Evolutionary conservation across 1,140 invertebrate species (phyloP), one percentile per base, ranked within the genome.

Genomic region (Hyles vespertilio): DNA sequence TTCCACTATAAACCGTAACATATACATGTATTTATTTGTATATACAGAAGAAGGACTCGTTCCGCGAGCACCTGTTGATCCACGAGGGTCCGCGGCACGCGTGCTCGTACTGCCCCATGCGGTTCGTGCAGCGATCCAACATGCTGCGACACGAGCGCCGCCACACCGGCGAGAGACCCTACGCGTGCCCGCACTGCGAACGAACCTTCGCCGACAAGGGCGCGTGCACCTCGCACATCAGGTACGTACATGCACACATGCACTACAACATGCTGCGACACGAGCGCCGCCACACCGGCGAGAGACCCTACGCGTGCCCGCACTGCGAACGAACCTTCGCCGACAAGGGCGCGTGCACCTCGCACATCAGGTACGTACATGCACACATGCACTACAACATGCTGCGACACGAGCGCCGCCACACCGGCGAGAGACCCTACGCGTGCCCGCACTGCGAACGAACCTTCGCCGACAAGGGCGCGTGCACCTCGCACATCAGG

Each of bases 381-480:
- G 10, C 11, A 12, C 50, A 33, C 32, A 32, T 8, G 62, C 86
- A 89, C 51, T 91, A 90, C 46, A 91, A 91, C 76, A 89, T 91
- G 78, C 75, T 91, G 51, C 82, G 91, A 0, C 91, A 91, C 74
- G 90, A 91, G 63, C 82, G 91, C 0, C 81, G 90, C 3, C 91
- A 91, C 70, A 91, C 90, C 3, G 90, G 90, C 62, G 89, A 91
- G 74, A 78, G 89, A 58, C 91, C 91, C n/a, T 92, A 91, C 72
- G 73, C 89, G 32, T 92, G 91, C 64, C 72, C 80, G 12, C 85
- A 90, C 61, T 92, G 91, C 65, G 77, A 81, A 5, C 81, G 90
- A 22, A 86, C 89, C 22, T 92, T 92, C 71, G 84, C 89, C 8
- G 90, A 91, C 59, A 92, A 91, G 72, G 91, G 91, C 46, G 91